Conservation (phyloP, 2,888 invertebrate species). For the Xestia ashworthii region DNA sequence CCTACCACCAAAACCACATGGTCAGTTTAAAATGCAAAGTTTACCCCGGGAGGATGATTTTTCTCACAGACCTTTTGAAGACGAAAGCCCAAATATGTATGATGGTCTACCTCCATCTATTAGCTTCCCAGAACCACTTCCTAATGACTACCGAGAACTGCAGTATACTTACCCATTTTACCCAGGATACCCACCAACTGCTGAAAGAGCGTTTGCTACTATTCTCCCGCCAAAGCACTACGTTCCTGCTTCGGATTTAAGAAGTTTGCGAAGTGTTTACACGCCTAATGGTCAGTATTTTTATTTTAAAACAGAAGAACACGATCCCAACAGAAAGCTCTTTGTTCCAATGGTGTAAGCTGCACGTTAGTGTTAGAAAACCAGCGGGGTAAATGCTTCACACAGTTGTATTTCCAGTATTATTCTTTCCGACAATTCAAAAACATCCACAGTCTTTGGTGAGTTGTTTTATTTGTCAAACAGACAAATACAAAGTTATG, state of each 20-base stretch:
- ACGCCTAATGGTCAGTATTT: slow-evolving; percentile 57
- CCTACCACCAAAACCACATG: background rate
- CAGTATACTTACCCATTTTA: background rate
- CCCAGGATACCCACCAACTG: slow-evolving; percentile 67
- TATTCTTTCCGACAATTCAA: background rate
- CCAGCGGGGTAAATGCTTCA: background rate
- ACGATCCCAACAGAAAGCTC: slow-evolving; percentile 12
- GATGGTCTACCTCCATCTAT: slow-evolving; percentile 7
- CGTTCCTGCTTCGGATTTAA: slow-evolving; percentile 14
- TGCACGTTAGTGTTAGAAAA: background rate
- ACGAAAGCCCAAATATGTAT: slow-evolving; percentile 15
- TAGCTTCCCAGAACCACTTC: slow-evolving; percentile 6
- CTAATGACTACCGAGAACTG: background rate
- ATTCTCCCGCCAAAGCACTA: slow-evolving; percentile 78
- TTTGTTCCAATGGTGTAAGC: slow-evolving; percentile 42
- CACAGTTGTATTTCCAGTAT: background rate
- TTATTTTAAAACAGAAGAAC: slow-evolving; percentile 46
- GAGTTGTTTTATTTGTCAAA: background rate
- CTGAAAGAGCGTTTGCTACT: slow-evolving; percentile 82
- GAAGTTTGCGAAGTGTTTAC: slow-evolving; percentile 34
- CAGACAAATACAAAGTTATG: background rate
- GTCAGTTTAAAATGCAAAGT: background rate
- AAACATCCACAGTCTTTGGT: background rate
- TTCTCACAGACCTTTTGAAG: background rate
- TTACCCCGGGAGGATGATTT: slow-evolving; percentile 6